Evolutionary conservation across 2,888 invertebrate genomes (phyloP).

Genomic region (Drosophila quinaria): DNA sequence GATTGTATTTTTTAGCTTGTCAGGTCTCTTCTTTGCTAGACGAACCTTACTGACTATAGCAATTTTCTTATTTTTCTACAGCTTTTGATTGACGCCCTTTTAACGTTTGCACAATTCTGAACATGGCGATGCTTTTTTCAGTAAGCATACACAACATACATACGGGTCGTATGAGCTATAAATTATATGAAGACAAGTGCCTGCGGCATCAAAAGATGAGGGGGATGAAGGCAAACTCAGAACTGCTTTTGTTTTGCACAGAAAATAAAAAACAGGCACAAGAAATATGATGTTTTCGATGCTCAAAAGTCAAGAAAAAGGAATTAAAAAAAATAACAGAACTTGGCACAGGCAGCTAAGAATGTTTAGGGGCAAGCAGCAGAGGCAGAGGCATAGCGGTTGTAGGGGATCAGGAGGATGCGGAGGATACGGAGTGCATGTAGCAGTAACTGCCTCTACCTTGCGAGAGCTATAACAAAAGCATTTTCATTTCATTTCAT

Average conservation of each 20-base stretch:
- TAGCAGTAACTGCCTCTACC: conserved; percentile 24
- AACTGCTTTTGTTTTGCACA: conserved; percentile 60
- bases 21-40: not conserved
- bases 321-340: conserved; percentile 22
- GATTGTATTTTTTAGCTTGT: not conserved
- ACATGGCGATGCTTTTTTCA: conserved; percentile 39
- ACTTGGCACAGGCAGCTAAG: conserved; percentile 6
- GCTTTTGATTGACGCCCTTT: conserved; percentile 81
- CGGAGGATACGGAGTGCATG: not conserved
- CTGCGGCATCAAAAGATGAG: not conserved
- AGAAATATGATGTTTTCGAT: conserved; percentile 71
- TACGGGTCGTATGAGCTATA: conserved; percentile 64
- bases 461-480: conserved; percentile 72
- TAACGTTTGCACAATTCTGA: conserved; percentile 71
- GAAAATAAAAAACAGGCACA: conserved; percentile 75
- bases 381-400: not conserved
- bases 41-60: not conserved
- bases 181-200: conserved; percentile 66
- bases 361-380: not conserved
- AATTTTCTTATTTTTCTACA: conserved; percentile 22
- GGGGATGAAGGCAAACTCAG: conserved; percentile 12
- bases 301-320: conserved; percentile 38
- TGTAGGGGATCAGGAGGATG: not conserved
- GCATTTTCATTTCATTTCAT: conserved; percentile 76
- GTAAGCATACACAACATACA: conserved; percentile 28